Evolutionary conservation across 1,140 invertebrate species (phyloP).

Genomic region (Lasioglossum baleicum): DNA sequence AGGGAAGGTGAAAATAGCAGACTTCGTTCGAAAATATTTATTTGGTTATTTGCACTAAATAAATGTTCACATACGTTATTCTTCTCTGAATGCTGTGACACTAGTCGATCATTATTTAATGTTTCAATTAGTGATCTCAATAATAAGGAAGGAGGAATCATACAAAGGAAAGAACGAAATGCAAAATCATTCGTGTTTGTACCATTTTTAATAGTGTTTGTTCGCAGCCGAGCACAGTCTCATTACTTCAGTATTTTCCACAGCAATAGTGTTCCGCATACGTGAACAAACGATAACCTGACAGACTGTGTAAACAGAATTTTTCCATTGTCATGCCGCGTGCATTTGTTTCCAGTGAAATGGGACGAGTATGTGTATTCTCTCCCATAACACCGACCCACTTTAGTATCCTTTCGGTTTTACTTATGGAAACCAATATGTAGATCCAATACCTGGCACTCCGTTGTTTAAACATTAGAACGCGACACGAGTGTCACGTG

Average conservation of each 20-base stretch:
- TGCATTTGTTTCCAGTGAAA: constrained; percentile 26
- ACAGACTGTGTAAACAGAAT: constrained; percentile 61
- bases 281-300: constrained; percentile 43
- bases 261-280: constrained; percentile 8
- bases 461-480: not conserved
- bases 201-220: constrained; percentile 27
- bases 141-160: not conserved
- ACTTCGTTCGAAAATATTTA: too few relatives aligned
- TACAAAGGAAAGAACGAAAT: not conserved
- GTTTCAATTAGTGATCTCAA: not conserved
- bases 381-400: constrained; percentile 47
- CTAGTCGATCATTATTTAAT: not conserved
- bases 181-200: not conserved
- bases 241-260: constrained; percentile 10
- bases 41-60: too few relatives aligned
- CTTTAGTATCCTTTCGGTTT: constrained; percentile 48
- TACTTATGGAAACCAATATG: constrained; percentile 22
- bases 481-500: not conserved
- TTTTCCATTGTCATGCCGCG: constrained; percentile 51
- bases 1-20: too few relatives aligned
- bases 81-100: too few relatives aligned
- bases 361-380: constrained; percentile 24
- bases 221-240: not conserved
- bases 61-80: too few relatives aligned
- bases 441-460: constrained; percentile 18